Conservation (phyloP, 2,797 vertebrate species). For the Oreochromis mossambicus region DNA sequence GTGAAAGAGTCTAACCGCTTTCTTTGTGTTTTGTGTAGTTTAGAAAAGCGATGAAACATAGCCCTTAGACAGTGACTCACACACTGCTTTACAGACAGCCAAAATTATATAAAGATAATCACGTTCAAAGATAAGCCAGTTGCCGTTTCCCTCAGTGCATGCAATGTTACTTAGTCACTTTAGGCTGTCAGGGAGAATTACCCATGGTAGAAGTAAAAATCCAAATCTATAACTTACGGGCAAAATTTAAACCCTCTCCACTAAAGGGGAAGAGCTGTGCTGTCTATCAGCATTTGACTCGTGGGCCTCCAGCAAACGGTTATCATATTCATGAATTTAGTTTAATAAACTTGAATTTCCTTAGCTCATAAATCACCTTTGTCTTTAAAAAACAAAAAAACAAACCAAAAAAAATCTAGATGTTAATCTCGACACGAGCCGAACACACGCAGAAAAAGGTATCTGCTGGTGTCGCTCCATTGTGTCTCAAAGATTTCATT, state of each 20-base stretch:
- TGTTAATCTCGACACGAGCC: neutral
- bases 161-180: slow-evolving; percentile 73
- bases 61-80: slow-evolving; percentile 72
- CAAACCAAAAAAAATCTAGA: neutral
- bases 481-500: neutral
- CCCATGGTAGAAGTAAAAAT: slow-evolving; percentile 56
- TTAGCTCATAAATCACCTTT: slow-evolving; percentile 10
- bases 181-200: slow-evolving; percentile 73
- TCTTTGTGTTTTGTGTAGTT: slow-evolving; percentile 37
- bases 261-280: slow-evolving; percentile 19
- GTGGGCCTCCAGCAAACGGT: slow-evolving; percentile 44
- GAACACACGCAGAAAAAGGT: neutral
- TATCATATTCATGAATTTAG: slow-evolving; percentile 47
- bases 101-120: slow-evolving; percentile 78
- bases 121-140: slow-evolving; percentile 74
- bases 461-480: neutral
- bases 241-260: slow-evolving; percentile 51
- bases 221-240: slow-evolving; percentile 69
- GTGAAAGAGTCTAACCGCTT: slow-evolving; percentile 23
- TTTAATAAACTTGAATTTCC: slow-evolving; percentile 27
- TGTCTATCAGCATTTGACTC: slow-evolving; percentile 57
- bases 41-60: slow-evolving; percentile 45
- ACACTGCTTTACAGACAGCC: slow-evolving; percentile 65
- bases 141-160: slow-evolving; percentile 56
- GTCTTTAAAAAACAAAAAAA: neutral